These are phyloP conservation scores for Toxotes chatareus DNA, from an alignment of 2,113 vertebrate genomes.

Conservation along the genomic window DNA sequence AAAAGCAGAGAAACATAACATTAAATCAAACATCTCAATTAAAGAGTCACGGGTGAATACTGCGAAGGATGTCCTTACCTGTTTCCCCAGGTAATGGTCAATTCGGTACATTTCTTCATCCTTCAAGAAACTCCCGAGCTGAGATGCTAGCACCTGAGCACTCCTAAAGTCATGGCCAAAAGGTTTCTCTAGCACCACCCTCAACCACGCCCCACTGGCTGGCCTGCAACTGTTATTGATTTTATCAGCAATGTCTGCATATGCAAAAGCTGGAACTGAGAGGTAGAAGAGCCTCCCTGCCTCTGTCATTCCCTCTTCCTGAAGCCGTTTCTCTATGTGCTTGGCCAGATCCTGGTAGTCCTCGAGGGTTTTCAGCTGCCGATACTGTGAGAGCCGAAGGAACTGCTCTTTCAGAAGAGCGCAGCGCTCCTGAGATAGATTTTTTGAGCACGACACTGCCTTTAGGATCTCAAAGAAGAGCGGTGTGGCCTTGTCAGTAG, in stretches of 20 bases:
- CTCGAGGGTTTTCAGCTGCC: constrained; percentile 85
- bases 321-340: constrained; percentile 82
- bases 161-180: constrained; percentile 93
- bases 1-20: constrained; percentile 23
- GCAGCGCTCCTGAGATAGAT: constrained; percentile 81
- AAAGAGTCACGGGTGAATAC: not conserved
- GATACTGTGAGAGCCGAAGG: constrained; percentile 88
- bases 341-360: constrained; percentile 86
- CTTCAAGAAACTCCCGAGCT: constrained; percentile 86
- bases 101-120: constrained; percentile 97
- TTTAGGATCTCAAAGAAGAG: constrained; percentile 89
- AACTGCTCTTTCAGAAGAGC: constrained; percentile 91
- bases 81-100: constrained; percentile 97
- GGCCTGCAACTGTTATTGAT: constrained; percentile 92
- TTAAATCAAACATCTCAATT: constrained; percentile 7
- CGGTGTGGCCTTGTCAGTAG: constrained; percentile 78
- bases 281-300: constrained; percentile 95
- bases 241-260: constrained; percentile 88
- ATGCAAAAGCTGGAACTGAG: constrained; percentile 93
- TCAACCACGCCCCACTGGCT: constrained; percentile 84
- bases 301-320: constrained; percentile 86
- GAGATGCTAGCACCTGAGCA: constrained; percentile 87
- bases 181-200: constrained; percentile 95
- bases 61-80: constrained; percentile 81
- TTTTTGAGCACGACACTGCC: constrained; percentile 84